Evolutionary conservation across 2,888 invertebrate species (phyloP).

Genomic region (Rhagonycha lutea): DNA sequence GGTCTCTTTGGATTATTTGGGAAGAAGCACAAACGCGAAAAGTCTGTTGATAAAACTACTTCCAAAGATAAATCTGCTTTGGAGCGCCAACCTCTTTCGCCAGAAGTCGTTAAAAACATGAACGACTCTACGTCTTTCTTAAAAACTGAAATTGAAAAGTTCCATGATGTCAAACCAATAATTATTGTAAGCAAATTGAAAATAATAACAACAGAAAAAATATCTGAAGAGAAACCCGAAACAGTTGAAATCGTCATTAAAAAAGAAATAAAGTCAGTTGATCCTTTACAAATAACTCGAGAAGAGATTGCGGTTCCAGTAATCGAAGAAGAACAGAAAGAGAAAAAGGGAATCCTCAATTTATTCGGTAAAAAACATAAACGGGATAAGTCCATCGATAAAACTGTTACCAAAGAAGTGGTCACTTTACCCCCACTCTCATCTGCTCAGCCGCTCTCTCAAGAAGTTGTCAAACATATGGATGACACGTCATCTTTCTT

Average conservation of each 20-base stretch:
- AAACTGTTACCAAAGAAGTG: not conserved
- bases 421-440: not conserved
- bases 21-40: conserved; percentile 31
- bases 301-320: not conserved
- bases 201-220: not conserved
- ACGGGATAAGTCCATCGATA: conserved; percentile 22
- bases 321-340: not conserved
- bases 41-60: not conserved
- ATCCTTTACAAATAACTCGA: not conserved
- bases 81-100: conserved; percentile 7
- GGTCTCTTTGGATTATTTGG: conserved; percentile 32
- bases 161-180: conserved; percentile 31
- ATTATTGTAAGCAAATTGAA: not conserved
- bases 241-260: not conserved
- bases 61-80: not conserved
- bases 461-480: conserved; percentile 40
- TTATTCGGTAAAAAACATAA: conserved; percentile 36
- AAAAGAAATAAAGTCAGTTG: not conserved
- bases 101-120: conserved; percentile 28
- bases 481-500: conserved; percentile 42
- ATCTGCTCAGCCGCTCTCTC: not conserved
- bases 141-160: conserved; percentile 32
- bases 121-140: conserved; percentile 25
- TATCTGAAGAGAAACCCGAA: not conserved
- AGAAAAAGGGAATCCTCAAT: conserved; percentile 35